phyloP scores from a whole-genome alignment of 2,797 vertebrate species.

The Pogoniulus pusillus region DNA sequence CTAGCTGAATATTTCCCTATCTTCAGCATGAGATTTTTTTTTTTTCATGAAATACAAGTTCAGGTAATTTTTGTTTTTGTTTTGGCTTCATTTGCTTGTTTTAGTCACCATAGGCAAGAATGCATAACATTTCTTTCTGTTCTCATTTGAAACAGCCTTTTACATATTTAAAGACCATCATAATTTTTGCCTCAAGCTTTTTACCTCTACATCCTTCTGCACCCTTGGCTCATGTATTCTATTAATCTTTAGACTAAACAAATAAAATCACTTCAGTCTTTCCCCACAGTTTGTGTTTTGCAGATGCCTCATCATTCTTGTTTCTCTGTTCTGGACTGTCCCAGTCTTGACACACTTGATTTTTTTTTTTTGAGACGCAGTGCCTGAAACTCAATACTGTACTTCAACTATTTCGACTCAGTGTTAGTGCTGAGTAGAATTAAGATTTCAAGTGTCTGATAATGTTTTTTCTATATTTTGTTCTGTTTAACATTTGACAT shows the following conservation, averaged over 20 bases:
- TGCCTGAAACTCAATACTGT: not conserved
- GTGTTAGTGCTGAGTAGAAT: not conserved
- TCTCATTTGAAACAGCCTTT: not conserved
- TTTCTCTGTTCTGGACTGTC: not conserved
- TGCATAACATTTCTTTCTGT: not conserved
- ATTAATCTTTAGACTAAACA: slow-evolving; percentile 4
- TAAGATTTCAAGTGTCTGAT: not conserved
- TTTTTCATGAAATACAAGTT: not conserved
- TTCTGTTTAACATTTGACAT: not conserved
- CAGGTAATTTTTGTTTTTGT: not conserved
- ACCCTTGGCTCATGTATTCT: not conserved
- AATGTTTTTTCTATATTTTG: not conserved
- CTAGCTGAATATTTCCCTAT: not conserved
- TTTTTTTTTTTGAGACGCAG: not conserved
- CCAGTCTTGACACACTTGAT: not conserved
- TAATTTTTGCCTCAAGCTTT: not conserved
- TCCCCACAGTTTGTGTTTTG: not conserved
- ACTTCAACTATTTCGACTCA: not conserved
- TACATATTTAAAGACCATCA: not conserved
- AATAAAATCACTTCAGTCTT: not conserved
- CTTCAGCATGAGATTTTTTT: not conserved
- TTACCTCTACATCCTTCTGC: not conserved
- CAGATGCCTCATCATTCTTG: not conserved
- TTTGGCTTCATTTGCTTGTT: not conserved
- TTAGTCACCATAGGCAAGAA: not conserved